Evolutionary conservation across 2,113 vertebrate species (phyloP).

Genomic region (Genyomyrus donnyi): DNA sequence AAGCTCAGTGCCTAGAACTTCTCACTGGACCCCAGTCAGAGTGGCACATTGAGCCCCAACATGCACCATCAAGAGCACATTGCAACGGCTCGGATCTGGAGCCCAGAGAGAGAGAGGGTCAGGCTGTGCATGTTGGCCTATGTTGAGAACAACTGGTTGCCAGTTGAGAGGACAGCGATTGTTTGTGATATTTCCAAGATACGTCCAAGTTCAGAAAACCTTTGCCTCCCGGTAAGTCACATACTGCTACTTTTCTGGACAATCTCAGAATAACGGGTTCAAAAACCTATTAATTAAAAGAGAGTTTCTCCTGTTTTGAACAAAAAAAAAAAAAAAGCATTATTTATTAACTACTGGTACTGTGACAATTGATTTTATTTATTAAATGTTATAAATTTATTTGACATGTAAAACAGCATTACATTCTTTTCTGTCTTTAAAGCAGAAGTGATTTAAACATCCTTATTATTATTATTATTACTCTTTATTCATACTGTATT

Average conservation of each 20-base stretch:
- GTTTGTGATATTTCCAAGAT: conserved; percentile 1
- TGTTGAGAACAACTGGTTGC: conserved; percentile 22
- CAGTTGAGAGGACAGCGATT: conserved; percentile 7
- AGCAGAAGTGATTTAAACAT: background rate
- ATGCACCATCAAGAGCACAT: conserved; percentile 4
- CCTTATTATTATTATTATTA: background rate
- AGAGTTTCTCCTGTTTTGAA: background rate
- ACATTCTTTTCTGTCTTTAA: background rate
- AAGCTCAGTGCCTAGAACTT: background rate
- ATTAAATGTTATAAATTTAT: background rate
- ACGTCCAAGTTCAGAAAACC: background rate
- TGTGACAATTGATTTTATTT: background rate
- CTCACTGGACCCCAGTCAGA: background rate
- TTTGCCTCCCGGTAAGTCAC: conserved; percentile 38
- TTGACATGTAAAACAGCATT: background rate
- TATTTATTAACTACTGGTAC: background rate
- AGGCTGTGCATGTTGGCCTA: background rate
- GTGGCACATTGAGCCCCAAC: background rate
- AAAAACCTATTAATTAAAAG: background rate
- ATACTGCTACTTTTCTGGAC: background rate
- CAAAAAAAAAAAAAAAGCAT: background rate
- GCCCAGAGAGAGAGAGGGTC: conserved; percentile 14
- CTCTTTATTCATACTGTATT: background rate
- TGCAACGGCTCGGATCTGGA: conserved; percentile 24
- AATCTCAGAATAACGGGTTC: background rate